phyloP scores from a whole-genome alignment of 1,140 invertebrate species.

The Bombus superbus region DNA sequence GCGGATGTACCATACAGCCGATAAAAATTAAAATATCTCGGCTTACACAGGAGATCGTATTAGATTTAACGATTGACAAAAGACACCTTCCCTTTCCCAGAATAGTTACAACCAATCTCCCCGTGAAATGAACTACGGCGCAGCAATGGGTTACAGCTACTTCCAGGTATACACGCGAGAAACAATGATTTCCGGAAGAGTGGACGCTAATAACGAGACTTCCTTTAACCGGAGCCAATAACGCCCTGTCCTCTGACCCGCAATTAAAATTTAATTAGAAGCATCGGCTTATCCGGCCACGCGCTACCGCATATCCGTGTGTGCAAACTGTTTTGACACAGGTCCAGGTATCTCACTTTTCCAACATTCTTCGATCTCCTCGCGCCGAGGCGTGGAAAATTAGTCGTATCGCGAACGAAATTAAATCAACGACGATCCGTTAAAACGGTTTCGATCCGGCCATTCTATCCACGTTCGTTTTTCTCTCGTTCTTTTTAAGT shows the following conservation, averaged over 20 bases:
- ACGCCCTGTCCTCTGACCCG: constrained; percentile 17
- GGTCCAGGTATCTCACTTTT: not conserved
- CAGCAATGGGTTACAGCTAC: not conserved
- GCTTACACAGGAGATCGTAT: not conserved
- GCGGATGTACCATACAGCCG: too few relatives aligned
- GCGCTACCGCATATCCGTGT: not conserved
- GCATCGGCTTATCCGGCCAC: not conserved
- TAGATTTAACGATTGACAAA: not conserved
- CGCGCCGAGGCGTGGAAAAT: not conserved
- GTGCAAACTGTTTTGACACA: not conserved
- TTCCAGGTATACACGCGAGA: too few relatives aligned
- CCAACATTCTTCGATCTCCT: not conserved
- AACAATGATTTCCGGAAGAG: constrained; percentile 45
- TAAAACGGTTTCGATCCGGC: not conserved
- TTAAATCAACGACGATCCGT: constrained; percentile 14
- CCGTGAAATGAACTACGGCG: not conserved
- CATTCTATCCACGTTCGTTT: not conserved
- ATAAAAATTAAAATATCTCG: not conserved
- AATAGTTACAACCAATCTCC: not conserved
- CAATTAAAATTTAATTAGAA: constrained; percentile 61
- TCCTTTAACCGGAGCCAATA: constrained; percentile 43
- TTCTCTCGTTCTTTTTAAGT: too few relatives aligned
- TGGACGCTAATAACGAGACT: constrained; percentile 54
- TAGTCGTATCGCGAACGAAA: constrained; percentile 7
- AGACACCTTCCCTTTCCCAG: not conserved